Percentiles rank a stretch among this genome's conserved stretches.
Evolutionary conservation across 2,797 vertebrate species (phyloP).

Genomic region (Pangasius macronema): DNA sequence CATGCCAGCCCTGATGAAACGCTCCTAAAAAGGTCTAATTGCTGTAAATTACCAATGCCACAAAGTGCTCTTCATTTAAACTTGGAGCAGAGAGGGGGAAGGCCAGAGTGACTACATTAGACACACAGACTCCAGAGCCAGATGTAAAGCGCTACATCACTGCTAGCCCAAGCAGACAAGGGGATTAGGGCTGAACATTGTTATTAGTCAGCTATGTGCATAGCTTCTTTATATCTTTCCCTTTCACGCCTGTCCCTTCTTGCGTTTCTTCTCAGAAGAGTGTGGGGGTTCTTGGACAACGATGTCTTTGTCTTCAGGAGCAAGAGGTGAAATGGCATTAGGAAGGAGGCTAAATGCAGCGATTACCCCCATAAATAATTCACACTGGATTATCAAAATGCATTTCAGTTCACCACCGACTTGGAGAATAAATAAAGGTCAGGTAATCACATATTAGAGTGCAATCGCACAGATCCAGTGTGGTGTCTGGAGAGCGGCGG

Average conservation of each 20-base stretch:
- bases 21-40: constrained; percentile 80
- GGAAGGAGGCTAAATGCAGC: constrained; percentile 38
- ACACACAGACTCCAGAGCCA: constrained; percentile 22
- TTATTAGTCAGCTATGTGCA: constrained; percentile 29
- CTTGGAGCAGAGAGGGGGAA: constrained; percentile 30
- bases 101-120: constrained; percentile 21
- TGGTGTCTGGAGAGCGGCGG: constrained; percentile 42
- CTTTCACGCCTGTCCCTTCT: background rate
- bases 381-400: constrained; percentile 53
- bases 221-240: constrained; percentile 1
- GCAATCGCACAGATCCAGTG: constrained; percentile 51
- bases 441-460: constrained; percentile 57
- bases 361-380: constrained; percentile 57
- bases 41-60: constrained; percentile 79
- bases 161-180: background rate
- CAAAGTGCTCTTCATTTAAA: constrained; percentile 50
- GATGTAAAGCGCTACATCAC: constrained; percentile 14
- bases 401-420: constrained; percentile 46
- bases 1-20: constrained; percentile 70
- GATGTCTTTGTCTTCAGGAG: constrained; percentile 40
- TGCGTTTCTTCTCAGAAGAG: background rate
- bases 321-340: constrained; percentile 44
- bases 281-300: background rate
- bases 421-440: constrained; percentile 51
- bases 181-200: constrained; percentile 6